Conservation (phyloP, 2,113 vertebrate species). For the Hemiprocne comata region DNA sequence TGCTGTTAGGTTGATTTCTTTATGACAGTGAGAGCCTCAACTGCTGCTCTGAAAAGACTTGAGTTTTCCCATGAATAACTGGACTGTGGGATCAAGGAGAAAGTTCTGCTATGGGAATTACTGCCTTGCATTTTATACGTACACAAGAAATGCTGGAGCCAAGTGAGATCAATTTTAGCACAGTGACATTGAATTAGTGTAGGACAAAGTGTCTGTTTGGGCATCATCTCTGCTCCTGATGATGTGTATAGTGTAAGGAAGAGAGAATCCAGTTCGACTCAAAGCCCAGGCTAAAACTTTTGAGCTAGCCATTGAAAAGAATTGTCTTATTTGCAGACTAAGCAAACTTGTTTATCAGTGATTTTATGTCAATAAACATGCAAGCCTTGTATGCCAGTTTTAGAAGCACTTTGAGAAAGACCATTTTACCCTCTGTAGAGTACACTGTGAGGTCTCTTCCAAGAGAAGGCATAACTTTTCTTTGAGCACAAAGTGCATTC, state of each 20-base stretch:
- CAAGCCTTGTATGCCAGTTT: background rate
- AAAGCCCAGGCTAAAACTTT: background rate
- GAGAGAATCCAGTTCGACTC: background rate
- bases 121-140: background rate
- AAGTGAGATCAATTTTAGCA: background rate
- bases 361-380: background rate
- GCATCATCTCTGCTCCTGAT: background rate
- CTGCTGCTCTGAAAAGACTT: background rate
- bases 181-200: rapidly evolving
- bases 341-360: background rate
- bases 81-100: background rate
- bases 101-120: background rate
- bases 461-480: background rate
- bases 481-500: background rate
- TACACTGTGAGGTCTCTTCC: background rate
- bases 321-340: constrained; percentile 7
- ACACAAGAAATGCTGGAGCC: background rate
- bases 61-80: background rate
- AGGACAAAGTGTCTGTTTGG: background rate
- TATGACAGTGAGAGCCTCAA: background rate
- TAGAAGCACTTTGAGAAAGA: background rate
- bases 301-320: background rate
- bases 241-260: background rate
- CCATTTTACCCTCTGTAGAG: background rate
- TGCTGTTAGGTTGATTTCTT: background rate